phyloP scores from a whole-genome alignment of 2,888 invertebrate genomes.

The Chrysomela aeneicollis region DNA sequence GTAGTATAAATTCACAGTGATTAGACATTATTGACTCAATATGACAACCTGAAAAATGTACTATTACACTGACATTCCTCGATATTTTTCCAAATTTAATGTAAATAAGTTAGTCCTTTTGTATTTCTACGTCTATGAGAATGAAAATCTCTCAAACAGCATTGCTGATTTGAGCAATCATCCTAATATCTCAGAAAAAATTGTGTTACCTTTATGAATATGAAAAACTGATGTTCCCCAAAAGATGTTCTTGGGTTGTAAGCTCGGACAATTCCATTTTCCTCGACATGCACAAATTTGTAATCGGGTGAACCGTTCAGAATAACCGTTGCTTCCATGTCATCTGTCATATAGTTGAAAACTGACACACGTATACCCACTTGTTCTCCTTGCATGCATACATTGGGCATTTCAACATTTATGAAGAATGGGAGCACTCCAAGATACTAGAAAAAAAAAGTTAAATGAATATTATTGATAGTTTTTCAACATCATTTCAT shows the following conservation, averaged over 20 bases:
- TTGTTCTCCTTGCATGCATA: slow-evolving; percentile 85
- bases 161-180: too few species aligned
- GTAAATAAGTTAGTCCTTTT: too few species aligned
- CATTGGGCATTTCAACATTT: slow-evolving; percentile 88
- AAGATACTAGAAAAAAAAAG: slow-evolving; percentile 70
- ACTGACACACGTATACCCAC: slow-evolving; percentile 91
- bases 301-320: slow-evolving; percentile 84
- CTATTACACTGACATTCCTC: too few species aligned
- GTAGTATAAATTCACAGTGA: too few species aligned
- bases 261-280: slow-evolving; percentile 84
- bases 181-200: too few species aligned
- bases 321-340: slow-evolving; percentile 88
- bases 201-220: slow-evolving; percentile 69
- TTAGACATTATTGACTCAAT: too few species aligned
- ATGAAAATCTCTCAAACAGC: too few species aligned
- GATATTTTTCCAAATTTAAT: too few species aligned
- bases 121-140: too few species aligned
- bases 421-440: slow-evolving; percentile 94
- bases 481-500: too few species aligned
- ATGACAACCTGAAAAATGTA: too few species aligned
- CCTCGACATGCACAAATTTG: slow-evolving; percentile 91
- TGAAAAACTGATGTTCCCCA: slow-evolving; percentile 95
- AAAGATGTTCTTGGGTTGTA: slow-evolving; percentile 90
- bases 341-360: slow-evolving; percentile 90
- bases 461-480: slow-evolving; percentile 10